These are phyloP conservation scores for Vidua chalybeata DNA, from an alignment of 2,113 vertebrate species.

Conservation along the genomic window DNA sequence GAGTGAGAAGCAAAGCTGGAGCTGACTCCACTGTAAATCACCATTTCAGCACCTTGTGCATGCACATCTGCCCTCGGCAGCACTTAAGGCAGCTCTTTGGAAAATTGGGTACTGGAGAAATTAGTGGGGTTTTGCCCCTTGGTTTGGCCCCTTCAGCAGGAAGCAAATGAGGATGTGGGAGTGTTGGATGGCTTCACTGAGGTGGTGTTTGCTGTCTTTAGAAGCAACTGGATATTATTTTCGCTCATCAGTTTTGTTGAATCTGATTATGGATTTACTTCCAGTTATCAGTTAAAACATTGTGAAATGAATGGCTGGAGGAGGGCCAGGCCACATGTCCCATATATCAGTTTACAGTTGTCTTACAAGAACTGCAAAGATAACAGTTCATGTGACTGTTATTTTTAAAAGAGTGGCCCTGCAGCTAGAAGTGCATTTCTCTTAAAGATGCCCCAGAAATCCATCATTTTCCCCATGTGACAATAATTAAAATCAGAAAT, in stretches of 20 bases:
- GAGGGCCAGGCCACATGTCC: background rate
- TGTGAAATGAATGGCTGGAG: background rate
- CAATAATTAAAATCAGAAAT: background rate
- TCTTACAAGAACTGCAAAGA: background rate
- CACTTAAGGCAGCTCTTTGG: background rate
- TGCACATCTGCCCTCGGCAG: background rate
- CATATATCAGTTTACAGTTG: background rate
- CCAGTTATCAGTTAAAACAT: background rate
- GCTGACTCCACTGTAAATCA: rapidly evolving
- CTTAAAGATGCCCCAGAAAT: background rate
- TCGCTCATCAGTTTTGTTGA: background rate
- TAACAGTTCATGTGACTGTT: background rate
- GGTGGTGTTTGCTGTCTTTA: background rate
- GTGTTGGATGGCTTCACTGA: background rate
- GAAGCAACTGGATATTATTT: background rate
- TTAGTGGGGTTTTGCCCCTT: background rate
- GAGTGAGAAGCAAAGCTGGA: background rate
- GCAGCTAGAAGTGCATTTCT: background rate
- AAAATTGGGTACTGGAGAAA: background rate
- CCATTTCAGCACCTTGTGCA: background rate
- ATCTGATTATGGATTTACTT: background rate
- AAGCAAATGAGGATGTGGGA: background rate
- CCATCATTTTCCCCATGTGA: background rate
- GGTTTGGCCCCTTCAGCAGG: background rate
- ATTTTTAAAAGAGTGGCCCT: background rate